Conservation (phyloP, 1,140 invertebrate genomes). For the Drosophila subpulchrella region DNA sequence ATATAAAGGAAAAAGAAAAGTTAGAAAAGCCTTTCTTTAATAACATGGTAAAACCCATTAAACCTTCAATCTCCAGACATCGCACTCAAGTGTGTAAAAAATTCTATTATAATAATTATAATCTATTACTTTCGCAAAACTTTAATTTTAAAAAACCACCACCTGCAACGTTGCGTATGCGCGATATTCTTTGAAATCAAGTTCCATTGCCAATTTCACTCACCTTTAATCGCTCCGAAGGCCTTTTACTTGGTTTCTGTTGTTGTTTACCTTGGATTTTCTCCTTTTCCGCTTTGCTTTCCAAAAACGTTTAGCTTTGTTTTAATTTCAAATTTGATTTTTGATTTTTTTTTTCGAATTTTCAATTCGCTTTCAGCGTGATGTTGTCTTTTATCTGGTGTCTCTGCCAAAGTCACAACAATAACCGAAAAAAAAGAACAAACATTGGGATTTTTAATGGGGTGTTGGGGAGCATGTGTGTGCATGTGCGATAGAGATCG, state of each 20-base stretch:
- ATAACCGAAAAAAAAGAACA: constrained; percentile 55
- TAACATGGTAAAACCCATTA: too few relatives aligned
- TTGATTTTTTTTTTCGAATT: constrained; percentile 18
- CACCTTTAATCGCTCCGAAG: constrained; percentile 52
- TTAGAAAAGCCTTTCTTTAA: too few relatives aligned
- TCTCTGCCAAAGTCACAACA: constrained; percentile 53
- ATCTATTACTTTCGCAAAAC: not conserved
- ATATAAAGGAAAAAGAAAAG: too few relatives aligned
- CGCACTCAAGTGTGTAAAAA: too few relatives aligned
- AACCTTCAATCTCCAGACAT: not conserved
- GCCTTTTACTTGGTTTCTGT: constrained; percentile 10
- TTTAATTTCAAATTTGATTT: constrained; percentile 9
- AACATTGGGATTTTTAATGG: constrained; percentile 29
- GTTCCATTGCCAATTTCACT: constrained; percentile 26
- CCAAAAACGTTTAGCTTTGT: constrained; percentile 5
- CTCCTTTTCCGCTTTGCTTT: constrained; percentile 31
- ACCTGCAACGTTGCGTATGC: constrained; percentile 13
- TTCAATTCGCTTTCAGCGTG: constrained; percentile 24
- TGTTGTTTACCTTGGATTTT: constrained; percentile 22
- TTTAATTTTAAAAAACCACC: not conserved
- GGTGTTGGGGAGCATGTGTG: constrained; percentile 1
- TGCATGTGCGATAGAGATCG: constrained; percentile 18
- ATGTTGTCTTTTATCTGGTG: constrained; percentile 47
- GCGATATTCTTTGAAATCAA: constrained; percentile 3
- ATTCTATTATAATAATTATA: too few relatives aligned